A percentile compares a stretch with the other conserved stretches of the same genome.
These are phyloP conservation scores for Poeciliopsis prolifica DNA, from an alignment of 2,113 vertebrate species.

Conservation along the genomic window DNA sequence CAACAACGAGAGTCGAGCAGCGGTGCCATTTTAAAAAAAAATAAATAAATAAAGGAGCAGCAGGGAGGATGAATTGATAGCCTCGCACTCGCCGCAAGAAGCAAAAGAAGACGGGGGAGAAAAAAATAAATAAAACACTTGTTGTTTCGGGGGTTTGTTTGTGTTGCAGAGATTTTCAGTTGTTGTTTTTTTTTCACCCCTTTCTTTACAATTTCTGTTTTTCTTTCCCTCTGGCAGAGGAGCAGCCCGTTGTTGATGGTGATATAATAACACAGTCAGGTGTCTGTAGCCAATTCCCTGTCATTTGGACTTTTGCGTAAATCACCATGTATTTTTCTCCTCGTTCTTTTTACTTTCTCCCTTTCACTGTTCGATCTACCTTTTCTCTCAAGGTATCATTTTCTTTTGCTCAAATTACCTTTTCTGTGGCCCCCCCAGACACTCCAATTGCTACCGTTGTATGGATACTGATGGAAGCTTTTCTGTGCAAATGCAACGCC, in stretches of 20 bases:
- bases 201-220: conserved; percentile 48
- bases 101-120: conserved; percentile 37
- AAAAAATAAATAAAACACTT: conserved; percentile 56
- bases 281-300: conserved; percentile 75
- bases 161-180: conserved; percentile 64
- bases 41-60: conserved; percentile 10
- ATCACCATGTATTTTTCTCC: conserved; percentile 77
- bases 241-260: conserved; percentile 72
- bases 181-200: conserved; percentile 38
- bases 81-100: conserved; percentile 43
- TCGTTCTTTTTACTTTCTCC: conserved; percentile 62
- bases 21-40: conserved; percentile 83
- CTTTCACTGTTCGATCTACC: conserved; percentile 58
- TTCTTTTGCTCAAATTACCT: conserved; percentile 83
- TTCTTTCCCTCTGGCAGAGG: conserved; percentile 49
- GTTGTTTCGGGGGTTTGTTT: conserved; percentile 67
- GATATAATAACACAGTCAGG: conserved; percentile 85
- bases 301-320: conserved; percentile 83
- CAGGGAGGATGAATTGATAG: conserved; percentile 79
- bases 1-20: conserved; percentile 89
- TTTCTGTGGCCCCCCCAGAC: conserved; percentile 73
- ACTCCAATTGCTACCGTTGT: conserved; percentile 76
- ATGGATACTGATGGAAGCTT: conserved; percentile 82
- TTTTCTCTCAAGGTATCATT: conserved; percentile 74
- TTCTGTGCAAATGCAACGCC: conserved; percentile 63